These are phyloP conservation scores for Champsocephalus gunnari DNA, from an alignment of 2,797 vertebrate genomes.

Conservation along the genomic window DNA sequence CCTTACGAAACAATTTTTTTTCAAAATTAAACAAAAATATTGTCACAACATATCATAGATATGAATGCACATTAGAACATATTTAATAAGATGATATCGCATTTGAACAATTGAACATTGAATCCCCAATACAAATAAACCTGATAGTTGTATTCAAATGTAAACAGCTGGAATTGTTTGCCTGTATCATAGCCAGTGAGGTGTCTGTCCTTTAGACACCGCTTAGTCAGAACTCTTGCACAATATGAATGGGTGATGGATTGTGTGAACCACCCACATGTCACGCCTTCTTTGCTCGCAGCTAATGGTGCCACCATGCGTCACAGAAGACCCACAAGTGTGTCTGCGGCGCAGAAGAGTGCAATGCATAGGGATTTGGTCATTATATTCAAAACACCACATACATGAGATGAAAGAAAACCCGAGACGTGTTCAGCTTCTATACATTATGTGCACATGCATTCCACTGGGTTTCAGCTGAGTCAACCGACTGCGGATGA, in stretches of 20 bases:
- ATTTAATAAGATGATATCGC: too few relatives aligned
- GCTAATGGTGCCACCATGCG: conserved; percentile 26
- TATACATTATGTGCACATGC: neutral
- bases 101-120: too few relatives aligned
- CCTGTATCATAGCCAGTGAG: neutral
- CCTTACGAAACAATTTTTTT: too few relatives aligned
- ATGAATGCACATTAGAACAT: too few relatives aligned
- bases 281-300: conserved; percentile 3
- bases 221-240: conserved; percentile 27
- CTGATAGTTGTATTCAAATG: neutral
- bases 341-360: conserved; percentile 21
- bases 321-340: conserved; percentile 30
- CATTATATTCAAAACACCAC: conserved; percentile 5
- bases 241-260: conserved; percentile 3
- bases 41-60: too few relatives aligned
- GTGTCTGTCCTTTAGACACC: conserved; percentile 10
- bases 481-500: conserved; percentile 79
- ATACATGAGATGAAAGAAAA: neutral
- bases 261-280: conserved; percentile 5
- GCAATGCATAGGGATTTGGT: neutral
- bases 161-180: conserved; percentile 17
- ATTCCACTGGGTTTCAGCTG: conserved; percentile 50
- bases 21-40: too few relatives aligned
- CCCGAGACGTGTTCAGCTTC: too few relatives aligned
- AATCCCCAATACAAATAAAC: too few relatives aligned